These are phyloP conservation scores for Malthinus flaveolus DNA, from an alignment of 2,888 invertebrate genomes.

Conservation along the genomic window DNA sequence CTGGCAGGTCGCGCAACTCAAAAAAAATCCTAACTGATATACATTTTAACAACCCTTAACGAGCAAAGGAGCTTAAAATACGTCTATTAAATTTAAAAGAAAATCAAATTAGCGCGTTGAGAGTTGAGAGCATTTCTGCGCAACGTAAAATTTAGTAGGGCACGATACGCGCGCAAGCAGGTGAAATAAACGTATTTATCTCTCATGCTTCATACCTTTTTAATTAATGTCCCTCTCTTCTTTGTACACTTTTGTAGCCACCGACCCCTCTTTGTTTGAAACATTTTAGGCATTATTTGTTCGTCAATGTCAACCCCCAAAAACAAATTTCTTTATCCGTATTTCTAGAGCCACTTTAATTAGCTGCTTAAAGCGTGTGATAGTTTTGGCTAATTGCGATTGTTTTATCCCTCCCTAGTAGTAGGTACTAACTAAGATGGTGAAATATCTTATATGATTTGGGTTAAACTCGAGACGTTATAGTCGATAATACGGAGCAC, in stretches of 20 bases:
- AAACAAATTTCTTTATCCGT: not conserved
- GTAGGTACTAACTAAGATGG: no score
- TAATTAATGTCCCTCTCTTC: slow-evolving; percentile 18
- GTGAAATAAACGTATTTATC: slow-evolving; percentile 22
- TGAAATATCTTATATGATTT: no score
- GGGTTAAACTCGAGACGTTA: no score
- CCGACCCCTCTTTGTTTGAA: slow-evolving; percentile 1
- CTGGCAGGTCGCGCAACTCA: slow-evolving; percentile 23
- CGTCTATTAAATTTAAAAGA: slow-evolving; percentile 35
- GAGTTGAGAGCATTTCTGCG: slow-evolving; percentile 23
- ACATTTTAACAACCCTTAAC: slow-evolving; percentile 37
- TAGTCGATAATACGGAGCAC: no score
- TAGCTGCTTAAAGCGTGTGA: no score
- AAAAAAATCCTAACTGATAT: slow-evolving; percentile 31
- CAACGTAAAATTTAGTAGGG: slow-evolving; percentile 8
- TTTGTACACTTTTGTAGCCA: slow-evolving; percentile 5
- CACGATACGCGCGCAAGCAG: slow-evolving; percentile 19
- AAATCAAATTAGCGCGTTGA: slow-evolving; percentile 38
- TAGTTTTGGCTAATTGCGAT: no score
- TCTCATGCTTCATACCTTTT: slow-evolving; percentile 21
- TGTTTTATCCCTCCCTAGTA: no score
- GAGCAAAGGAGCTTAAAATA: slow-evolving; percentile 34
- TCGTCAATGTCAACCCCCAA: slow-evolving; percentile 1
- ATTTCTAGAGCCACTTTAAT: no score
- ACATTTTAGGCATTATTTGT: slow-evolving; percentile 1